Percentiles rank a stretch among this genome's conserved stretches.
These are phyloP conservation scores for Mythimna albipuncta DNA, from an alignment of 2,888 invertebrate species.

Conservation along the genomic window DNA sequence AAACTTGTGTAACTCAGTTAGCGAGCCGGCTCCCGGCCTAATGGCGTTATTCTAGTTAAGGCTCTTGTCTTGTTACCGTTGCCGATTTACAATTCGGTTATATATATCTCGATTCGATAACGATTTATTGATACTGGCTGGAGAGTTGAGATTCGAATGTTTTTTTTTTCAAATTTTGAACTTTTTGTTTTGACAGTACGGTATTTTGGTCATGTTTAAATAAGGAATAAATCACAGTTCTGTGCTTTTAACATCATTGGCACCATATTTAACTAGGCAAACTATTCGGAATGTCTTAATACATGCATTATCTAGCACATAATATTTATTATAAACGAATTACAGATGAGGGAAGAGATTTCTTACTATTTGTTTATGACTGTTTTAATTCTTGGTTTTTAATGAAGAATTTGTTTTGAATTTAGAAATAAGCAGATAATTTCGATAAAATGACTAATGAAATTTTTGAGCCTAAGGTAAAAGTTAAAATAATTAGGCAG, in stretches of 20 bases:
- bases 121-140: conserved; percentile 52
- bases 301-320: too few species aligned
- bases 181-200: background rate
- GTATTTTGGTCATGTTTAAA: background rate
- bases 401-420: background rate
- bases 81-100: conserved; percentile 80
- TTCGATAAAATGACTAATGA: background rate
- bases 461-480: background rate
- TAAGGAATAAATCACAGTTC: background rate
- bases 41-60: conserved; percentile 79
- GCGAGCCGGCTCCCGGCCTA: conserved; percentile 75
- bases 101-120: conserved; percentile 70
- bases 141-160: conserved; percentile 10
- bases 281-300: too few species aligned
- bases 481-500: background rate
- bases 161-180: background rate
- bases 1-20: conserved; percentile 83
- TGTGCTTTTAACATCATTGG: background rate
- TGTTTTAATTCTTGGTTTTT: background rate
- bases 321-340: too few species aligned
- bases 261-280: too few species aligned
- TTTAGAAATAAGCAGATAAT: background rate
- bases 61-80: conserved; percentile 79
- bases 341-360: too few species aligned
- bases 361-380: background rate